These are phyloP conservation scores for Sitodiplosis mosellana DNA, from an alignment of 1,140 invertebrate genomes.

Conservation along the genomic window DNA sequence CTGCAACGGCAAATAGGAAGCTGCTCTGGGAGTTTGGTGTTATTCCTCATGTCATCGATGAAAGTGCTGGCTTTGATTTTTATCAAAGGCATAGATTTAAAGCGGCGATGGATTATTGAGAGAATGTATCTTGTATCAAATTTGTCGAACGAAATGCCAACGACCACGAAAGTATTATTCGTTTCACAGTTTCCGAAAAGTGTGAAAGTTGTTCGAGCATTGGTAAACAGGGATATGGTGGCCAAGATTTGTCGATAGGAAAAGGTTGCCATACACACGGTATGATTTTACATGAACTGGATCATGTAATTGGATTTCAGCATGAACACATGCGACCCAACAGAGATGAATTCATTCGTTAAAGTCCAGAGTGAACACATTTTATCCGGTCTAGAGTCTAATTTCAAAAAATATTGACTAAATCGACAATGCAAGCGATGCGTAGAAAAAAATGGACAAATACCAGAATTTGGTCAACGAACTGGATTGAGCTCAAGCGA, in stretches of 20 bases:
- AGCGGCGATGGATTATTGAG: constrained; percentile 97
- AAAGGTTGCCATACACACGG: constrained; percentile 99
- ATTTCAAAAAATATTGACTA: no score
- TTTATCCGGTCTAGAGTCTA: no score
- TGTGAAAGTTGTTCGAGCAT: constrained; percentile 85
- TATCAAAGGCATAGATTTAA: constrained; percentile 92
- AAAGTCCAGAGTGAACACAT: no score
- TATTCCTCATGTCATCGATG: constrained; percentile 95
- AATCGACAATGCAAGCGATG: no score
- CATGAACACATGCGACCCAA: no score
- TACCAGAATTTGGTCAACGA: no score
- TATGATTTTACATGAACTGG: constrained; percentile 95
- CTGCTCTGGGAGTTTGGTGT: constrained; percentile 94
- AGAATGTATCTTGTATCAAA: constrained; percentile 95
- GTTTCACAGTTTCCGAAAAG: constrained; percentile 56
- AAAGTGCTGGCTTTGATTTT: constrained; percentile 67
- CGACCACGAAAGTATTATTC: constrained; percentile 86
- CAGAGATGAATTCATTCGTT: no score
- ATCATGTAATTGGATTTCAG: no score
- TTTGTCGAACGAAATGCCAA: constrained; percentile 77
- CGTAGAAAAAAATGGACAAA: no score
- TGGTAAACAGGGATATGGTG: constrained; percentile 87
- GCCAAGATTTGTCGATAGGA: constrained; percentile 93
- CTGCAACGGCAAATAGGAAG: constrained; percentile 64
- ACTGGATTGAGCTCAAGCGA: no score